Evolutionary conservation across 1,140 invertebrate species (phyloP), one percentile per base, ranked within the genome.

Genomic region (Brachionus koreanus): DNA sequence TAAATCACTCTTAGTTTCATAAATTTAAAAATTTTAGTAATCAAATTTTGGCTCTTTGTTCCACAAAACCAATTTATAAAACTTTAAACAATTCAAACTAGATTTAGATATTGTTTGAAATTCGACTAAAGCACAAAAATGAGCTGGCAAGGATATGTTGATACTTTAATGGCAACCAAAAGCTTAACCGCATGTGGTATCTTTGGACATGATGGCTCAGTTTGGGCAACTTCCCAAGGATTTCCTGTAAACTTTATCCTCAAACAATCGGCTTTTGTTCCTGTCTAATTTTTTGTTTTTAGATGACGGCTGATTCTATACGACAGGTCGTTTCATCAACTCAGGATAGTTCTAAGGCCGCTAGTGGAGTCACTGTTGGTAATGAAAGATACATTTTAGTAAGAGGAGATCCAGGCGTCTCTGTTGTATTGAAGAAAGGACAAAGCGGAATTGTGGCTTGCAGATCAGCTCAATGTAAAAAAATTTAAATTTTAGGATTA

Each of bases 111-210:
- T 72, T 23, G 19, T 72, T 72, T 79, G 57, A n/a, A 61, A 79
- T 12, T 9, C 9, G 61, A 13, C 23, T 16, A 25, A 72, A 35
- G 23, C 37, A 82, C 25, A 69, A 82, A 82, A 25, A 82, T 82
- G 79, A 82, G 79, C 63, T 82, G 79, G 79, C 63, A 65, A 67
- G 63, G 79, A 65, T 82, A 82, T 72, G 63, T 82, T 33, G 79
- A 82, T 16, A 82, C 61, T 49, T 35, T 82, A 35, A 65, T 82
- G 33, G 57, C 42, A 13, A 82, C 57, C 13, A 67, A 67, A 29
- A 43, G n/a, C 16, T 35, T 82, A n/a, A 69, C 57, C n/a, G 39
- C 33, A 16, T 82, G 79, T 46, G 79, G 57, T 23, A 52, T 82
- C 43, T 65, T 69, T 52, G 79, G 79, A n/a, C 37, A 49, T 33